Conservation (phyloP, 2,888 invertebrate species). For the Melanostoma scalare region DNA sequence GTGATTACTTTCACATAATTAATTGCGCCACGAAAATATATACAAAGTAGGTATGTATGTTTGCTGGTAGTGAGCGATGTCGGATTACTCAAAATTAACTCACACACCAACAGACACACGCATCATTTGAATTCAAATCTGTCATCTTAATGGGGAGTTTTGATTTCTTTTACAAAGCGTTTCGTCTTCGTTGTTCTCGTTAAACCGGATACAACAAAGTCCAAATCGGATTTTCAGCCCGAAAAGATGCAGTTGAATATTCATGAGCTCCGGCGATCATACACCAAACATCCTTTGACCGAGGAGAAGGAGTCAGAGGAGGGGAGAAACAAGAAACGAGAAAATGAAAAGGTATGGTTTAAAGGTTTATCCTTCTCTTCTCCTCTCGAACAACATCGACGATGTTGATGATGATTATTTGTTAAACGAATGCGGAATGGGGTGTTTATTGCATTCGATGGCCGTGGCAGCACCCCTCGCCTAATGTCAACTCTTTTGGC, state of each 20-base stretch:
- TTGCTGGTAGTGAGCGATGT: not conserved
- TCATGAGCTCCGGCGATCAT: constrained; percentile 43
- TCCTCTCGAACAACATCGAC: constrained; percentile 7
- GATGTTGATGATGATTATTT: constrained; percentile 55
- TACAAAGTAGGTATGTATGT: constrained; percentile 26
- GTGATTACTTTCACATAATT: constrained; percentile 73
- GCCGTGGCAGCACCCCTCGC: constrained; percentile 14
- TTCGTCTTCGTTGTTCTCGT: constrained; percentile 14
- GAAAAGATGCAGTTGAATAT: constrained; percentile 54
- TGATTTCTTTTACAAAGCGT: constrained; percentile 17
- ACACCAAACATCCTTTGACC: constrained; percentile 6
- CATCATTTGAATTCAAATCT: constrained; percentile 51
- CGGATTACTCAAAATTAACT: constrained; percentile 61
- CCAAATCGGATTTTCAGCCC: constrained; percentile 45
- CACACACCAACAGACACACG: constrained; percentile 26
- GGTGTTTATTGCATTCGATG: constrained; percentile 65
- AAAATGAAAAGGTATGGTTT: constrained; percentile 33
- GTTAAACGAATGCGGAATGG: constrained; percentile 59
- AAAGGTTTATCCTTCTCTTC: not conserved
- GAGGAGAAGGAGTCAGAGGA: not conserved
- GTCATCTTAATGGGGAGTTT: constrained; percentile 41
- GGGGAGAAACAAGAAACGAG: not conserved
- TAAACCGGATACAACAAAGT: constrained; percentile 59
- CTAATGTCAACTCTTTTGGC: constrained; percentile 54
- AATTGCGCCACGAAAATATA: constrained; percentile 49